Percentiles rank a stretch among this genome's conserved stretches.
Conservation (phyloP, 2,888 invertebrate genomes). For the Cabera pusaria region DNA sequence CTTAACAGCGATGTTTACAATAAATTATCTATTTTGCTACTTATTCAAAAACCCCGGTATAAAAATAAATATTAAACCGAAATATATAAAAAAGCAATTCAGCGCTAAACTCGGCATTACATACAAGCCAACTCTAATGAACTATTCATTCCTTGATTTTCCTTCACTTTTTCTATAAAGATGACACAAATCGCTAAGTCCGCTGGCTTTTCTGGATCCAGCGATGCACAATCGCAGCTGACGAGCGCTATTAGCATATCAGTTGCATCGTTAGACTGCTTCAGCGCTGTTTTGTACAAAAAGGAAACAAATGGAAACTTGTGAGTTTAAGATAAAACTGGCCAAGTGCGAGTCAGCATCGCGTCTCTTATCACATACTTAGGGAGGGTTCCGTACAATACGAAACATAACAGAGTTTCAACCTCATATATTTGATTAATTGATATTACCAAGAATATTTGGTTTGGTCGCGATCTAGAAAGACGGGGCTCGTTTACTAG, state of each 20-base stretch:
- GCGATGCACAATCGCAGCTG: slow-evolving; percentile 56
- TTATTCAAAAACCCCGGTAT: background rate
- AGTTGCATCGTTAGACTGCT: slow-evolving; percentile 52
- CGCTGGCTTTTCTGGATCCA: slow-evolving; percentile 26
- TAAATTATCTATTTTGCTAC: no score
- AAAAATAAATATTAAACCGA: background rate
- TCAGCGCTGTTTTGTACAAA: slow-evolving; percentile 33
- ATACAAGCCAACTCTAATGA: slow-evolving; percentile 41
- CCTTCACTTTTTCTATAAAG: slow-evolving; percentile 39
- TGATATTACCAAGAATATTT: no score
- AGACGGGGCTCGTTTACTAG: no score
- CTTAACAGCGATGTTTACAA: no score
- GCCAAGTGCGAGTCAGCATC: no score
- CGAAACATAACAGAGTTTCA: no score
- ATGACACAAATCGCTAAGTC: slow-evolving; percentile 40
- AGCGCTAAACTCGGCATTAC: slow-evolving; percentile 5
- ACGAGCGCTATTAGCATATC: slow-evolving; percentile 66
- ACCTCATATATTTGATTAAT: no score
- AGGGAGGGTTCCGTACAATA: no score
- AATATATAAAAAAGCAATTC: slow-evolving; percentile 8
- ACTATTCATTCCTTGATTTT: slow-evolving; percentile 44
- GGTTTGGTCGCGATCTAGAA: slow-evolving; percentile 30
- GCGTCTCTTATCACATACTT: no score
- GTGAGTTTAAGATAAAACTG: slow-evolving; percentile 33
- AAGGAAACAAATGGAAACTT: slow-evolving; percentile 40